phyloP scores from a whole-genome alignment of 2,113 vertebrate species.

The Corythaeola cristata region DNA sequence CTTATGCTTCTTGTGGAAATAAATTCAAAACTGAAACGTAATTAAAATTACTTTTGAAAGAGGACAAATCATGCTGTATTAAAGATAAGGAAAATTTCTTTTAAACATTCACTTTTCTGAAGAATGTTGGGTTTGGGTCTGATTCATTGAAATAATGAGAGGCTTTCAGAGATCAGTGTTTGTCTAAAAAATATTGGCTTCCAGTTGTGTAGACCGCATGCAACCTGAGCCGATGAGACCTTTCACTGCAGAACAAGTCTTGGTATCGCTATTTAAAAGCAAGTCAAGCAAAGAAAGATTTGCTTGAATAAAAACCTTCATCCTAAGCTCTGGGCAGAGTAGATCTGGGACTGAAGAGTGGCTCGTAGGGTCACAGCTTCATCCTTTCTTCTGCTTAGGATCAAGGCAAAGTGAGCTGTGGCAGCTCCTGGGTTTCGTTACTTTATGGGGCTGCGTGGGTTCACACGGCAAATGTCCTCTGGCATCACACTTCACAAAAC shows the following conservation, averaged over 20 bases:
- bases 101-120: neutral
- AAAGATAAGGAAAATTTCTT: neutral
- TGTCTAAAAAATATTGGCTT: neutral
- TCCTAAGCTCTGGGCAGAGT: neutral
- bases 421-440: neutral
- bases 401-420: neutral
- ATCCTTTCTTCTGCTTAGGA: neutral
- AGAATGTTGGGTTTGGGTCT: neutral
- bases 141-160: neutral
- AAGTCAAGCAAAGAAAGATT: neutral
- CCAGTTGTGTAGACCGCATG: neutral
- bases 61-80: neutral
- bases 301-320: neutral
- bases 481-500: neutral
- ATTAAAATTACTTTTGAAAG: neutral
- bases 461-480: neutral
- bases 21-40: neutral
- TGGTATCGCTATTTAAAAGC: neutral
- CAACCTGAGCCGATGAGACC: neutral
- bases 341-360: neutral
- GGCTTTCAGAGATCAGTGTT: neutral
- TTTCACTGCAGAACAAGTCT: neutral
- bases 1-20: conserved; percentile 16
- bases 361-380: neutral
- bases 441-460: neutral